Evolutionary conservation across 2,797 vertebrate species (phyloP).

Genomic region (Staurois parvus): DNA sequence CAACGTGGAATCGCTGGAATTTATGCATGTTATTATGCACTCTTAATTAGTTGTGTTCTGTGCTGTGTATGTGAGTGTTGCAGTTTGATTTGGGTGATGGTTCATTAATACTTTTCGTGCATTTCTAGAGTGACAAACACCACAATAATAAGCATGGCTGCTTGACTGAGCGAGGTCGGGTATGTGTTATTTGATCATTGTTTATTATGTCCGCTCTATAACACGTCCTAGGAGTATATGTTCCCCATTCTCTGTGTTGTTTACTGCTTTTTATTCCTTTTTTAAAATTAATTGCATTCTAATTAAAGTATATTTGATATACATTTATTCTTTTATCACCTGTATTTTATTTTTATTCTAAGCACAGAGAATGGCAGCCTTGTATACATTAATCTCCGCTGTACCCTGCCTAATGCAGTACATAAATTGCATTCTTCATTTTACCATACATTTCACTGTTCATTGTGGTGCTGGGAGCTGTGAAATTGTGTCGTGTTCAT

Average conservation of each 20-base stretch:
- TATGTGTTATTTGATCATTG: constrained; percentile 76
- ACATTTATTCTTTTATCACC: background rate
- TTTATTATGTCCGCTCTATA: background rate
- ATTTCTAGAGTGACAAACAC: constrained; percentile 72
- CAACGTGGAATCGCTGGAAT: background rate
- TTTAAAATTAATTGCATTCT: background rate
- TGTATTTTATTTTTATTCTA: background rate
- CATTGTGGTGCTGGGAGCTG: background rate
- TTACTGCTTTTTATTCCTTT: background rate
- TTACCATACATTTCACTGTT: background rate
- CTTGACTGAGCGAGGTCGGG: constrained; percentile 87
- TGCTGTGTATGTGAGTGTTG: background rate
- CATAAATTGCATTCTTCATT: background rate
- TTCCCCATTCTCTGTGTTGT: constrained; percentile 19
- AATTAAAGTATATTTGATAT: background rate
- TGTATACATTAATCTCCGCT: background rate
- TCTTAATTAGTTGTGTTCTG: background rate
- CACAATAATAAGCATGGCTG: constrained; percentile 79
- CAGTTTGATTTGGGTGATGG: constrained; percentile 20
- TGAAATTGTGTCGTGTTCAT: background rate
- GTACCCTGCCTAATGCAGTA: background rate
- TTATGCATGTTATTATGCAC: background rate
- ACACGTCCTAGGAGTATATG: background rate
- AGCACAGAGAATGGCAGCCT: background rate
- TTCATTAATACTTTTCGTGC: constrained; percentile 70